Base-by-base conservation (phyloP, 2,797 vertebrate genomes). In the Bovichtus diacanthus region DNA sequence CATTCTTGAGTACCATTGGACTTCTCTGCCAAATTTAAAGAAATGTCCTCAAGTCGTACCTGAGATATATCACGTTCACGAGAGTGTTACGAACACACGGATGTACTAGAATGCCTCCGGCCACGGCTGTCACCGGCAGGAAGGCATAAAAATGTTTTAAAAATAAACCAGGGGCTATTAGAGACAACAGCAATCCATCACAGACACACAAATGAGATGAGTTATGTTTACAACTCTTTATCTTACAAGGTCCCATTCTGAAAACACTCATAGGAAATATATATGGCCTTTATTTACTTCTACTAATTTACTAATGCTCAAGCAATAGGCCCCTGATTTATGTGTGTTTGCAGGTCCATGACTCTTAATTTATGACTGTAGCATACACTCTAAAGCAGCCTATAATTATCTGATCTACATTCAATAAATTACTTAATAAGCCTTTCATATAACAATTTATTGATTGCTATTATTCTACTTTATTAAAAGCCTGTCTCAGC, bases 391-490 rank as follows among this genome's bases (percentile, higher is more conserved):
- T 61, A 62, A 81, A 85, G 43, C 46, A 63, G 23, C 10, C 7
- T 21, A 41, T 50, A 69, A 74, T 75, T 0, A 70, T 77, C 62
- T 74, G 38, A 70, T 82, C 38, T 31, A 23, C 47, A 53, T 83
- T 76, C 46, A 74, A 77, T 69, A 53, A 56, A 74, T 68, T 39
- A 80, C 72, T 65, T 54, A 67, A 56, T 70, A 76, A 62, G n/a
- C 34, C 46, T 46, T 81, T 81, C 56, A 61, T 46, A 78, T 72
- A 70, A 74, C 46, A 54, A 83, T 83, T 73, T 78, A 78, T 89
- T 79, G 86, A 74, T 72, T 67, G 58, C 53, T 55, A 29, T 70
- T 63, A 43, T 44, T 65, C 46, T 12, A 70, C 56, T 70, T 74
- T 2, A 51, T 65, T 19, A 71, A 84, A 80, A 78, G 70, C 70